A percentile compares a stretch with the other conserved stretches of the same genome.
Conservation (phyloP, 2,797 vertebrate genomes). For the Leptoclinus maculatus region DNA sequence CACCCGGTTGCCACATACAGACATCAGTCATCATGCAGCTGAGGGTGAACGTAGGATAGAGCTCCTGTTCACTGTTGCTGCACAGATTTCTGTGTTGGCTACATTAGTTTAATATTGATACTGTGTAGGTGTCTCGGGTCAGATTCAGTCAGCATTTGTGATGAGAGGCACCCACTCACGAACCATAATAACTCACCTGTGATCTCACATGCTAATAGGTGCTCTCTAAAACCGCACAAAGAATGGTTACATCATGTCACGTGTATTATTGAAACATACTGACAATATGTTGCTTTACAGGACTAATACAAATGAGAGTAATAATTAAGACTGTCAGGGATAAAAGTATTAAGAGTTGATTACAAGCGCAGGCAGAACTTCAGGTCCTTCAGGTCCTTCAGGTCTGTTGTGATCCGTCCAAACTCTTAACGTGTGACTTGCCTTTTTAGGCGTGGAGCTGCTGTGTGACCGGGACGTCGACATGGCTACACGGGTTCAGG, state of each 20-base stretch:
- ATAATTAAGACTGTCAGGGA: background rate
- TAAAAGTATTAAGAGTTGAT: background rate
- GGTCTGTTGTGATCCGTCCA: background rate
- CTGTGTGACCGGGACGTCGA: conserved; percentile 97
- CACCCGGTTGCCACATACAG: background rate
- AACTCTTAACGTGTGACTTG: background rate
- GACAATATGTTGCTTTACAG: background rate
- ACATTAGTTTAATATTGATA: conserved; percentile 63
- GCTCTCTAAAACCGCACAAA: conserved; percentile 46
- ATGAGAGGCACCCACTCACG: conserved; percentile 75
- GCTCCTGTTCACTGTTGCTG: conserved; percentile 47
- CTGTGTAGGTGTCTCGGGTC: conserved; percentile 72
- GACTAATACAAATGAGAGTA: background rate
- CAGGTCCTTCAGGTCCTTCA: too few species aligned
- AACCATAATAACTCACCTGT: conserved; percentile 75
- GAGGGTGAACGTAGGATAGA: conserved; percentile 17
- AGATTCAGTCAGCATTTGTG: conserved; percentile 64
- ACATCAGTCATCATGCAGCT: conserved; percentile 26
- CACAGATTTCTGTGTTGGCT: conserved; percentile 59
- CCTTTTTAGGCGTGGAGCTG: conserved; percentile 91
- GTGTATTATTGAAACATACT: conserved; percentile 25
- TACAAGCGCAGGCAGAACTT: background rate
- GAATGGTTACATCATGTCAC: conserved; percentile 62
- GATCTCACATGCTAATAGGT: conserved; percentile 72
- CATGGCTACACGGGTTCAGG: conserved; percentile 98